phyloP scores from a whole-genome alignment of 2,797 vertebrate species.

The Etheostoma perlongum region DNA sequence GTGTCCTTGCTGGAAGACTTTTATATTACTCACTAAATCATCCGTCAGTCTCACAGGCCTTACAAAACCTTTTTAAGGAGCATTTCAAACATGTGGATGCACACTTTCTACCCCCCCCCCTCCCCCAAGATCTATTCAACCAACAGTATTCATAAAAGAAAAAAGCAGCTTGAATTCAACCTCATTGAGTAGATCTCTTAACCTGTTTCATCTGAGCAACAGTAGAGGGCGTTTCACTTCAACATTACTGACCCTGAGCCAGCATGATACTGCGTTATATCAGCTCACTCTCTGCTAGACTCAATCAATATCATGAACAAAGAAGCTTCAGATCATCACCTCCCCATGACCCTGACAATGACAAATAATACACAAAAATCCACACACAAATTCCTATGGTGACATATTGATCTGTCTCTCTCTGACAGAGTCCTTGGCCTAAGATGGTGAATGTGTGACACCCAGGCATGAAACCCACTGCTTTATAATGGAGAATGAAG shows the following conservation, averaged over 20 bases:
- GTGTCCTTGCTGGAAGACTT: constrained; percentile 24
- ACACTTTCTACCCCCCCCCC: background rate
- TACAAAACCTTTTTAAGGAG: background rate
- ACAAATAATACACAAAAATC: constrained; percentile 35
- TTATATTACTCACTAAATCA: constrained; percentile 36
- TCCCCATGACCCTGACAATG: constrained; percentile 43
- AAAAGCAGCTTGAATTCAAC: background rate
- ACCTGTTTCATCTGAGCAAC: constrained; percentile 21
- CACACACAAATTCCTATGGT: constrained; percentile 33
- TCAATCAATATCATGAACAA: constrained; percentile 60
- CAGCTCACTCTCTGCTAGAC: constrained; percentile 31
- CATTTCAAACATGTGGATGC: background rate
- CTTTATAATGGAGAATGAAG: constrained; percentile 17
- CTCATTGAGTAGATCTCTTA: background rate
- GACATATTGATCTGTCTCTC: constrained; percentile 56
- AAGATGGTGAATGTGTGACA: constrained; percentile 35
- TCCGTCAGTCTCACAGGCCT: constrained; percentile 6
- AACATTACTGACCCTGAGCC: constrained; percentile 24
- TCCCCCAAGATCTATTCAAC: background rate
- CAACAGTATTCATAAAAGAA: background rate
- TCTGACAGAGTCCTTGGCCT: constrained; percentile 58
- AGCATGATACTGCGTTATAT: constrained; percentile 23
- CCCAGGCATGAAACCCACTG: constrained; percentile 18
- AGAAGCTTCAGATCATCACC: constrained; percentile 44
- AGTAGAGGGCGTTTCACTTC: constrained; percentile 53